These are phyloP conservation scores for Eumerus sabulonum DNA, from an alignment of 2,888 invertebrate genomes.

Conservation along the genomic window DNA sequence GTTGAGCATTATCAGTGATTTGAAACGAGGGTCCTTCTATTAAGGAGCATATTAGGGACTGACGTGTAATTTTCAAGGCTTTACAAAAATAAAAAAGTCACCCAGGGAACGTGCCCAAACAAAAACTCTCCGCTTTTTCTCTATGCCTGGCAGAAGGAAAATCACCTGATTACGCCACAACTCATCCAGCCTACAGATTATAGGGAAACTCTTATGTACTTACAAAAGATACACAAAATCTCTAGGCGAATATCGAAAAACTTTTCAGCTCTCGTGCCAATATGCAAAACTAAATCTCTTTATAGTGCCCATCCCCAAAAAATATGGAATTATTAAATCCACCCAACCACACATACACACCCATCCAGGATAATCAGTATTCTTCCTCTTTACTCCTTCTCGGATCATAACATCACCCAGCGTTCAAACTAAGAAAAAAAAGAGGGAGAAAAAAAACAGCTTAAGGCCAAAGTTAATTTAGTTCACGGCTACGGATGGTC, in stretches of 20 bases:
- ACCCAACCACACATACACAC: conserved; percentile 36
- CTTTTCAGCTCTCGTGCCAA: conserved; percentile 56
- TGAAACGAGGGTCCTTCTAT: too few species aligned
- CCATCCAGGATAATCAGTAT: conserved; percentile 59
- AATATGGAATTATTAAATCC: conserved; percentile 59
- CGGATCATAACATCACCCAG: conserved; percentile 55
- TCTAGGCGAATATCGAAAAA: conserved; percentile 47
- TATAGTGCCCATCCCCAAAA: conserved; percentile 19
- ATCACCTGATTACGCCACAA: conserved; percentile 6
- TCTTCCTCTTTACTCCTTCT: conserved; percentile 14
- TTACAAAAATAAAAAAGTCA: too few species aligned
- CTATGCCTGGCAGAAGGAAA: neutral
- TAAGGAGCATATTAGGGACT: too few species aligned
- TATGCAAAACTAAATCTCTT: conserved; percentile 58
- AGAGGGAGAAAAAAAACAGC: conserved; percentile 47
- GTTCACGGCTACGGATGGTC: conserved; percentile 39
- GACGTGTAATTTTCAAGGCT: too few species aligned
- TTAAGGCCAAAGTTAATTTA: conserved; percentile 66
- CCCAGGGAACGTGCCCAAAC: too few species aligned
- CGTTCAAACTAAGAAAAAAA: conserved; percentile 16
- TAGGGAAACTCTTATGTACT: neutral
- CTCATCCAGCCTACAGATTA: conserved; percentile 30
- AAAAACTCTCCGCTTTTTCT: neutral
- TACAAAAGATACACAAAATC: conserved; percentile 37
- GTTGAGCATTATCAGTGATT: too few species aligned